Evolutionary conservation across 2,888 invertebrate genomes (phyloP), one percentile per base, ranked within the genome.

Genomic region (Tenthredo livida): DNA sequence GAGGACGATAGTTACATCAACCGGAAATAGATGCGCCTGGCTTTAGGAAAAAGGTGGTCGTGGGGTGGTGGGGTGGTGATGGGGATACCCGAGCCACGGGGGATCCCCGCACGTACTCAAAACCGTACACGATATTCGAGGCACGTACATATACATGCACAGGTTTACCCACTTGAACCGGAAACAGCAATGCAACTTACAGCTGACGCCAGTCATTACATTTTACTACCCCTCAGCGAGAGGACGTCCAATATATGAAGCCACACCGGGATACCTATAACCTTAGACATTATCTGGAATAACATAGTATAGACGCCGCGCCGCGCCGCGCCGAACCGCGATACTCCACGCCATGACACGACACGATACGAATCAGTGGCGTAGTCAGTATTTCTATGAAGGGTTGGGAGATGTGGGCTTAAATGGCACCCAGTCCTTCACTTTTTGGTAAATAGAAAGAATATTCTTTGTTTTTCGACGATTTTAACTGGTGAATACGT

Each of bases 141-240:
- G 83, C 70, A 83, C 83, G 83, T 83, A 67, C 40, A 37, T 43
- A 83, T 70, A 83, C 83, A 67, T 43, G 61, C 80, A 80, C 67
- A 83, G 83, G 40, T 83, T 83, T 29, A 47, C 21, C 80, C 58
- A 58, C 83, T 83, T 47, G 67, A 83, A 83, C 43, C 83, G 83
- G 83, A 70, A 83, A 21, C 83, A 40, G 83, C 83, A 83, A 83
- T 83, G 83, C 83, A 83, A 83, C 83, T 83, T 83, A 83, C 83
- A 83, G 83, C 83, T 83, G 83, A 83, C 83, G 83, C 83, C 83
- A 83, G 83, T 83, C 83, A 83, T 83, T 83, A 83, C 83, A 83
- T 83, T 83, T 83, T 83, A 83, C 83, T 83, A 67, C 83, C 83
- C 54, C 37, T 67, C 47, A 83, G 47, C 65, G 47, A 33, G 65